phyloP scores from a whole-genome alignment of 2,888 invertebrate genomes.

The Hydriomena furcata region DNA sequence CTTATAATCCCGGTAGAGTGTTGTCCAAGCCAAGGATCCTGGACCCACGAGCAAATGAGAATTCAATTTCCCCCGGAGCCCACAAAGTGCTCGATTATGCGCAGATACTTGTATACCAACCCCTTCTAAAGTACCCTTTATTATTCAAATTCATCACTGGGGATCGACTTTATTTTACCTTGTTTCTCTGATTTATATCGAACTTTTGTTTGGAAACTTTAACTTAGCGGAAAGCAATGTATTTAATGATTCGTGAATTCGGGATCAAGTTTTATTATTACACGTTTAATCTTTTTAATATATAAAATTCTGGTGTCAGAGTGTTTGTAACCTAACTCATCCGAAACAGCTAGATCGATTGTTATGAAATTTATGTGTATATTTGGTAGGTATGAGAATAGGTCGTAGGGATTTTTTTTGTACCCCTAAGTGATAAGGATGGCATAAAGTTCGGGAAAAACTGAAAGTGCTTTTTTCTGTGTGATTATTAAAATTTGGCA shows the following conservation, averaged over 20 bases:
- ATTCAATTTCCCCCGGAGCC: constrained; percentile 53
- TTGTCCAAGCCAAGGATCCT: constrained; percentile 25
- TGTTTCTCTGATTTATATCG: constrained; percentile 33
- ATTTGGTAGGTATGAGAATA: no score
- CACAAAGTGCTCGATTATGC: constrained; percentile 61
- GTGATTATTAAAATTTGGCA: no score
- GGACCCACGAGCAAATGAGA: constrained; percentile 44
- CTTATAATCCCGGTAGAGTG: constrained; percentile 32
- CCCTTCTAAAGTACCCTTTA: constrained; percentile 57
- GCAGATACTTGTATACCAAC: constrained; percentile 60
- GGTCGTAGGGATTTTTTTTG: no score
- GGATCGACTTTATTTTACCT: constrained; percentile 54
- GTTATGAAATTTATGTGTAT: no score
- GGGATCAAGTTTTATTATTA: no score
- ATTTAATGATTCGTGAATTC: neutral
- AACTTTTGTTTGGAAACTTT: constrained; percentile 1
- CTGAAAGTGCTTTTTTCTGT: no score
- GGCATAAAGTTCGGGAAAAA: no score
- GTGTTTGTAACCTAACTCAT: no score
- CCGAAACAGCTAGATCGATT: no score
- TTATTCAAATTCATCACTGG: constrained; percentile 64
- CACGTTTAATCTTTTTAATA: no score
- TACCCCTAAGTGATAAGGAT: no score
- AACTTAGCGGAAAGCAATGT: neutral
- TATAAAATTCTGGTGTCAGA: no score